Evolutionary conservation across 2,888 invertebrate species (phyloP), one percentile per base, ranked within the genome.

Genomic region (Eurytoma adleriae): DNA sequence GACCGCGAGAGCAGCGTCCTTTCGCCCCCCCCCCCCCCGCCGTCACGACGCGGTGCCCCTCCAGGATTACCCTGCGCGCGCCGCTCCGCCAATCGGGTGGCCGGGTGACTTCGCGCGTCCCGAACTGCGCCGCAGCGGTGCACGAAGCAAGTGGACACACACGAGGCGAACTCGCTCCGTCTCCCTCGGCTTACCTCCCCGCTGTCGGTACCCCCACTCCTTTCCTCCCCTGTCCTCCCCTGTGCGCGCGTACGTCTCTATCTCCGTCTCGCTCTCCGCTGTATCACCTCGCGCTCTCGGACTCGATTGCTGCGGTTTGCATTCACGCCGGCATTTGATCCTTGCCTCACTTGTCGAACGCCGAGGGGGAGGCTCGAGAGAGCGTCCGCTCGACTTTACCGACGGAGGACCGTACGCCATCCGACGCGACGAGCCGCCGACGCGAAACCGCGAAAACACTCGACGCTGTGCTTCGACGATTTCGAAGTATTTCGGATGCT

Each of bases 291-390:
- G 10, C 13, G 24, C 20, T 48, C 59, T 57, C 48, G 40, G 20
- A 10, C 20, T 59, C 16, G 24, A 10, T 57, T 18, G 18, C 59
- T 62, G 64, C 73, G 57, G 57, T 67, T 52, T 61, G 68, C 68
- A 61, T 76, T 61, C 52, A 52, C 76, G 27, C 48, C 69, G 71
- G 50, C 67, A 16, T 62, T 68, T 68, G 40, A 73, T 79, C 69
- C 74, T 79, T 56, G 50, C 69, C 50, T 69, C 18, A 40, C 12
- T 50, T 24, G 64, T 10, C 27, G 12, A 30, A 27, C 61, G 30
- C 4, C 30, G 30, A 30, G 30, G 30, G 30, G 4, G 30, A 30
- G 30, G 30, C 4, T 30, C 13, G n/a, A n/a, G 27, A 27, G 27
- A 62, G 54, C 54, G 12, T 27, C 61, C 27, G n/a, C 3, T n/a